These are phyloP conservation scores for Drosophila leontia DNA, from an alignment of 1,140 invertebrate species.

Conservation along the genomic window DNA sequence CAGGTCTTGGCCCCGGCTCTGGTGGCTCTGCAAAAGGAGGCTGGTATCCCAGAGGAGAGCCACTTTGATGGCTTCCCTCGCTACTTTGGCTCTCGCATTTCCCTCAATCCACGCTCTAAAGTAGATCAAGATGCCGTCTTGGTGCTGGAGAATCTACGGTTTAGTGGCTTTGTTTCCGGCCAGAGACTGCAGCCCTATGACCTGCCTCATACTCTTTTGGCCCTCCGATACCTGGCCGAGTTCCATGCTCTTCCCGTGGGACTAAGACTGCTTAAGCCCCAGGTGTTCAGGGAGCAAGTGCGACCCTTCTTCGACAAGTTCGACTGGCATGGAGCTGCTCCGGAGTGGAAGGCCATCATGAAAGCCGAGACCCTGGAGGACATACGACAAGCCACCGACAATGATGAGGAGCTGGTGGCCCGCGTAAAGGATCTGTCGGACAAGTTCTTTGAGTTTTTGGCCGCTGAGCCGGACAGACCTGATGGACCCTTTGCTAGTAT, in stretches of 20 bases:
- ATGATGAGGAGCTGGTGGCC: constrained; percentile 39
- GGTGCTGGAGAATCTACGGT: constrained; percentile 87
- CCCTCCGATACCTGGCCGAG: constrained; percentile 86
- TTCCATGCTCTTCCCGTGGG: constrained; percentile 87
- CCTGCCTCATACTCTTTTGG: constrained; percentile 84
- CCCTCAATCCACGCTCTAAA: constrained; percentile 76
- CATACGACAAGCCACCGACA: constrained; percentile 46
- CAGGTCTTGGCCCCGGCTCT: constrained; percentile 86
- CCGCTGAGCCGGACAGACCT: constrained; percentile 35
- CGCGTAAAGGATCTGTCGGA: constrained; percentile 41
- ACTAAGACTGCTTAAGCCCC: constrained; percentile 85
- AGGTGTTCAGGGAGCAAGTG: constrained; percentile 85
- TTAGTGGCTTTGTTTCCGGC: constrained; percentile 85
- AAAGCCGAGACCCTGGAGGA: constrained; percentile 61
- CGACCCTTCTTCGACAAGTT: constrained; percentile 78
- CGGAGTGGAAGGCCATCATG: constrained; percentile 60
- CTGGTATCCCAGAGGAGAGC: constrained; percentile 76
- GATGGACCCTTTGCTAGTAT: constrained; percentile 85
- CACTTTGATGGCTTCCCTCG: constrained; percentile 85
- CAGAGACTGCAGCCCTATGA: constrained; percentile 86
- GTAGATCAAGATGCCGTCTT: constrained; percentile 87
- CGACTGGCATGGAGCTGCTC: constrained; percentile 65
- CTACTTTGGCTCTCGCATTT: constrained; percentile 86
- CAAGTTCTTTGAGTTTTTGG: constrained; percentile 56
- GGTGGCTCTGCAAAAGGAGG: constrained; percentile 85